Conservation (phyloP, 1,140 invertebrate species). For the Penaeus vannamei region DNA sequence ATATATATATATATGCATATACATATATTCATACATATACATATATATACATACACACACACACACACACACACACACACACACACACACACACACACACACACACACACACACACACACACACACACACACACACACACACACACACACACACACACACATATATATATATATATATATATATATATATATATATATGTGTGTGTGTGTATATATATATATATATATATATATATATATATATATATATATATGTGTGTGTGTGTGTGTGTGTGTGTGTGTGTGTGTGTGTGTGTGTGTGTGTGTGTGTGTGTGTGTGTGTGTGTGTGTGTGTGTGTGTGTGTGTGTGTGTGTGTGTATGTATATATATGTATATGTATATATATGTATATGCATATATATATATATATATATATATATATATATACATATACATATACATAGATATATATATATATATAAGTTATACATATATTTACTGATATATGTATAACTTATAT, state of each 20-base stretch:
- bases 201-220: slow-evolving; percentile 33
- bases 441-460: neutral
- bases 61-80: slow-evolving; percentile 10
- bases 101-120: neutral
- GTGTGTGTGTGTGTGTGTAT: neutral
- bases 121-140: neutral
- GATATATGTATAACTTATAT: too few relatives aligned
- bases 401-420: slow-evolving; percentile 7
- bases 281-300: neutral
- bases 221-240: slow-evolving; percentile 21
- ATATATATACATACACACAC: slow-evolving; percentile 4
- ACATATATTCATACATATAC: neutral
- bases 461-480: too few relatives aligned
- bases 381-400: neutral
- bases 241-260: neutral
- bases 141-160: neutral
- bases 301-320: neutral
- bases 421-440: slow-evolving; percentile 11
- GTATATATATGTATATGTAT: neutral
- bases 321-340: neutral
- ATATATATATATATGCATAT: neutral
- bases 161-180: slow-evolving; percentile 20
- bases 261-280: neutral
- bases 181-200: slow-evolving; percentile 29
- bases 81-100: neutral